Base-by-base conservation (phyloP, 2,888 invertebrate species). In the Acanthosepion lycidas region DNA sequence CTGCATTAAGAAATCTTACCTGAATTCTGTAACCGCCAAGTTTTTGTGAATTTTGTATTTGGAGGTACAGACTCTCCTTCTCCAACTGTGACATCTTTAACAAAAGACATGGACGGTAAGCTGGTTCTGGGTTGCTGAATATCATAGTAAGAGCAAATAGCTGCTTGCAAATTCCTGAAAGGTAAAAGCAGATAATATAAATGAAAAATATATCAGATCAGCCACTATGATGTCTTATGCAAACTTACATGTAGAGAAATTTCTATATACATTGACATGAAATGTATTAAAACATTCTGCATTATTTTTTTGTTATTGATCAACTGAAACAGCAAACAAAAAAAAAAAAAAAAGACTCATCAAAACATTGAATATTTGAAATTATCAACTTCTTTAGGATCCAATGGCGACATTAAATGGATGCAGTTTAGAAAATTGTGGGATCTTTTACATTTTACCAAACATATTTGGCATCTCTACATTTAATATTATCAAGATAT, bases 91-190 rank as follows among this genome's bases (percentile, higher is more conserved):
- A 98, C 98, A 97, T 99, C 98, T 96, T 98, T 98, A 96, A 98
- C 98, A 96, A 99, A 98, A 92, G 98, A 98, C 98, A 99, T 98
- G 94, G 98, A 98, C n/a, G 97, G 96, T 91, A 97, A 94, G 91
- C 95, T 95, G 20, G 96, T 95, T 94, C 95, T 95, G 42, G 97
- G 97, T 96, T 98, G 98, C 97, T 98, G 98, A 97, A 98, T 98
- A 97, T 99, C 99, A 98, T 99, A 98, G 97, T 99, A 99, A 96
- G 99, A 99, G 97, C 99, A 99, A 96, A 99, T 98, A 95, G 99
- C 99, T 95, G 99, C 99, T 98, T 99, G 99, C 94, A 99, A 98
- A 98, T 99, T 99, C 99, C 99, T 99, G 92, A 98, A 96, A 78
- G n/a, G 33, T 15, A 78, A 78, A 78, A 93, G 28, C 6, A 53